Conservation (phyloP, 2,888 invertebrate species). For the Luffia ferchaultella region DNA sequence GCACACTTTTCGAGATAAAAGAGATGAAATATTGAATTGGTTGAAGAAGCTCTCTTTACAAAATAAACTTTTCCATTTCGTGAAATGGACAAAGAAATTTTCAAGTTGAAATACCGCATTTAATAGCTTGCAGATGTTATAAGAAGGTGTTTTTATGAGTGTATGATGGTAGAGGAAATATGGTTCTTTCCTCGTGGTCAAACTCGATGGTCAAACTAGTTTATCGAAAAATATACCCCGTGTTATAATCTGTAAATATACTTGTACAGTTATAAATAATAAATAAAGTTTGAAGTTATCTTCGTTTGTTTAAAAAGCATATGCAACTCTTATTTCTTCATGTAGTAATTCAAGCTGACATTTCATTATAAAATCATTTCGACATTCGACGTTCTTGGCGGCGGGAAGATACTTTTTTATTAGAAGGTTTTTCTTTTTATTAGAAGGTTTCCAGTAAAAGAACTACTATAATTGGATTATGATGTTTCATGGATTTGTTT, state of each 20-base stretch:
- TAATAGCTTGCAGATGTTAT: neutral
- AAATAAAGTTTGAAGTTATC: neutral
- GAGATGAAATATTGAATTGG: neutral
- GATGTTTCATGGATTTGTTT: no score
- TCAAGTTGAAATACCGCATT: neutral
- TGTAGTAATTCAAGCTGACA: neutral
- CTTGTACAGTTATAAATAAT: neutral
- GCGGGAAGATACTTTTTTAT: no score
- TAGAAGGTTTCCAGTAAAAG: no score
- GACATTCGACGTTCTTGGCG: no score
- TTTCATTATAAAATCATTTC: no score
- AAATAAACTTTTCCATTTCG: no score
- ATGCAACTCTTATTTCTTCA: neutral
- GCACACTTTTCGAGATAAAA: neutral
- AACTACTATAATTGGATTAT: no score
- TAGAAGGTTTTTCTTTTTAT: no score
- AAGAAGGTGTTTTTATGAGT: neutral
- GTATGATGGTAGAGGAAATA: neutral
- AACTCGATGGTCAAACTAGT: no score
- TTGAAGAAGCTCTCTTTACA: neutral
- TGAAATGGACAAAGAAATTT: neutral
- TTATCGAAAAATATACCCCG: neutral
- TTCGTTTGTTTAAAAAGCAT: neutral
- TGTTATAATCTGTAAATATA: neutral
- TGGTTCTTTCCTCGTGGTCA: no score